Evolutionary conservation across 2,888 invertebrate species (phyloP), one percentile per base, ranked within the genome.

Genomic region (Apodemia mormo): DNA sequence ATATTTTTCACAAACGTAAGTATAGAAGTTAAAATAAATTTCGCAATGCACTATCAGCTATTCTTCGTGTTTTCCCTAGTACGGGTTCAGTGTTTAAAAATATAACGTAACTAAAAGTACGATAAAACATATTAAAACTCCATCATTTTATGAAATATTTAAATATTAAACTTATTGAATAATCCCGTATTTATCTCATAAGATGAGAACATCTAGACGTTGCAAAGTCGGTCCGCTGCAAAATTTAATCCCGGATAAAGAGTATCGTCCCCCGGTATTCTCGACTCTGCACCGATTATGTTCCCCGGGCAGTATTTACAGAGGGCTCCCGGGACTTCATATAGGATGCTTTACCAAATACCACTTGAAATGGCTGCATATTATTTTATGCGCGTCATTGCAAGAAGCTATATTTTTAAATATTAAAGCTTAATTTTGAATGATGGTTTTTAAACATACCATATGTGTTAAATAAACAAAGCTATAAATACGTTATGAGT

Each of bases 211-310:
- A 77, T 77, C 76, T 72, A 77, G 77, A 77, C 76, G 74, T 79
- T 76, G 78, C 82, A 80, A 83, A 87, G 83, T 82, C 82, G 82
- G 82, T 81, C 81, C 84, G 81, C 82, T 83, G 85, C 85, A 86
- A 87, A 87, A 89, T 88, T 89, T 87, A 89, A 90, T 87, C 87
- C 88, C 72, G 74, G 85, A 87, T 88, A 86, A 87, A 88, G 84
- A 85, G 82, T 85, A 85, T 86, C 84, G 81, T 80, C 77, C 77
- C 77, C 77, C 76, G 72, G 82, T 80, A 74, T 76, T 73, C 76
- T 61, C 68, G 71, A 73, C 70, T 72, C 71, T 71, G 73, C 73
- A 74, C 73, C 71, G 74, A 74, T 75, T 76, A 73, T 74, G 76
- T 76, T 74, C 74, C 73, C 75, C 69, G 76, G 73, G 70, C 77